Percentiles rank a stretch among this genome's conserved stretches.
Evolutionary conservation across 2,113 vertebrate genomes (phyloP).

Genomic region (Verasper variegatus): DNA sequence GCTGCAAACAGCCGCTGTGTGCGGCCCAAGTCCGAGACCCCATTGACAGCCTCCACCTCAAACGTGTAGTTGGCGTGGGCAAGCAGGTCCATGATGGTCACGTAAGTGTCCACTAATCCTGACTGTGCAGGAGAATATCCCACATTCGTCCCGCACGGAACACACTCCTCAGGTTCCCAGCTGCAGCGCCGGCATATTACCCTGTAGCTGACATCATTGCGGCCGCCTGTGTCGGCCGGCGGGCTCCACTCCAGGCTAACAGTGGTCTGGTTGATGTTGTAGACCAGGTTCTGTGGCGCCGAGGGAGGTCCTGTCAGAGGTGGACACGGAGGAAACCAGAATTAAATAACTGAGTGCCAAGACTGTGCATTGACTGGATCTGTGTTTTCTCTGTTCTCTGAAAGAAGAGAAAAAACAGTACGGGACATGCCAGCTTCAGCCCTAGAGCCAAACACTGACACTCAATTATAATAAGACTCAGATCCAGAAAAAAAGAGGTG

Average conservation of each 20-base stretch:
- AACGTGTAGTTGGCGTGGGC: conserved; percentile 98
- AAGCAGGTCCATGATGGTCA: conserved; percentile 93
- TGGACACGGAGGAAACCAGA: conserved; percentile 59
- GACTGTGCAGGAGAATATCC: conserved; percentile 93
- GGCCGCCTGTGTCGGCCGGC: conserved; percentile 93
- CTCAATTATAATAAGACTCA: conserved; percentile 77
- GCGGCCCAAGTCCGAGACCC: conserved; percentile 95
- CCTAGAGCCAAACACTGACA: conserved; percentile 74
- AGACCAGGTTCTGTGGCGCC: conserved; percentile 98
- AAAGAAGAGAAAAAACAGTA: conserved; percentile 22
- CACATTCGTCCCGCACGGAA: conserved; percentile 93
- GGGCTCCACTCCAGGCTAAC: conserved; percentile 97
- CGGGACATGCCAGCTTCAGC: conserved; percentile 60
- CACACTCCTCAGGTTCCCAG: conserved; percentile 97
- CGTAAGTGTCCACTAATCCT: conserved; percentile 93
- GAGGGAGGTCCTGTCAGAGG: conserved; percentile 91
- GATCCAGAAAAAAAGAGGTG: conserved; percentile 45
- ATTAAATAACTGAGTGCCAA: conserved; percentile 55
- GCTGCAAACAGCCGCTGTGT: conserved; percentile 97
- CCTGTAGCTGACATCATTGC: conserved; percentile 96
- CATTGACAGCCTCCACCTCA: conserved; percentile 98
- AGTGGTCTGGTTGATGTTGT: conserved; percentile 99
- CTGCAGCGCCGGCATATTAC: conserved; percentile 94
- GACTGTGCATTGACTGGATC: conserved; percentile 66
- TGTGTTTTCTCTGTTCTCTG: conserved; percentile 59